Evolutionary conservation across 2,797 vertebrate genomes (phyloP), one percentile per base, ranked within the genome.

Genomic region (Adelosebastes latens): DNA sequence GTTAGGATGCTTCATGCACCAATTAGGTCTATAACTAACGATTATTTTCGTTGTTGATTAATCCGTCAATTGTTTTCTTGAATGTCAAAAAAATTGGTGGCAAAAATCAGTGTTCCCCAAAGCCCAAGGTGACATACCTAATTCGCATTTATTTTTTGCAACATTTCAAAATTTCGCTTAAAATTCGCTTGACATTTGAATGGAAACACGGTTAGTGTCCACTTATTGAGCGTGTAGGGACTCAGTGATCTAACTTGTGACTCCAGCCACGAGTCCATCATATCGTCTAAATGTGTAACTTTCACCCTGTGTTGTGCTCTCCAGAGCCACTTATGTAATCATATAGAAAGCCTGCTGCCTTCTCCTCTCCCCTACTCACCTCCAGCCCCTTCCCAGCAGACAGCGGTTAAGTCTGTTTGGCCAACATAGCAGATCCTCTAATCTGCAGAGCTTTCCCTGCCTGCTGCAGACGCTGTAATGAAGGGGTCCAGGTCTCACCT

Each of bases 391-490:
- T 59, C 56, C 55, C 69, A 49, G 66, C 74, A 89, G 81, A 87
- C 84, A 73, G 85, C 62, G 63, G 78, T 84, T 86, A 75, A 81
- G 78, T 90, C 80, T 88, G 88, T 89, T 93, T 92, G 87, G 69
- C 88, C 88, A 90, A 88, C 90, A 85, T 32, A 75, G 84, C 88
- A 87, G 82, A 87, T 92, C 89, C 82, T 93, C 73, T 93, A 90
- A 94, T 94, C 91, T 89, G 77, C 67, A 36, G 79, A 86, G 83
- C 80, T 92, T 88, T 88, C 72, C 18, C 85, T 81, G 84, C 71
- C 83, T 72, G 87, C 75, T 83, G 66, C 88, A 91, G 89, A 85
- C 87, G 22, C 82, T 67, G 74, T 90, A 92, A 93, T 90, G 86
- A 92, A 80, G 73, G 88, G 81, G 76, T 92, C 85, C 59, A 52